Percentiles rank a stretch among this genome's conserved stretches.
phyloP scores from a whole-genome alignment of 2,113 vertebrate genomes.

The Neolamprologus longior region DNA sequence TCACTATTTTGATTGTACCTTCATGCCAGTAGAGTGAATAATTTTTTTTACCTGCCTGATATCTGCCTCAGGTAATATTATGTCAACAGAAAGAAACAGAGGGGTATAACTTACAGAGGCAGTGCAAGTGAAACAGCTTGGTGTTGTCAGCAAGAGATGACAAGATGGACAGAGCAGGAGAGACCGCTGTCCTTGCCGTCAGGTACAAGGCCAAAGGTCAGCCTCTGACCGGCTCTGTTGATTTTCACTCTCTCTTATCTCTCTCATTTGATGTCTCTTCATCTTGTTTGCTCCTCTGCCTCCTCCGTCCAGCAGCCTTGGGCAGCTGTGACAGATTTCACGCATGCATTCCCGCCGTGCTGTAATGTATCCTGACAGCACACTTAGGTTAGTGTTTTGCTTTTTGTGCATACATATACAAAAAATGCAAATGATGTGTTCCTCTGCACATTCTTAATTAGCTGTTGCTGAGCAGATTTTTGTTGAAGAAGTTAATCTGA shows the following conservation, averaged over 20 bases:
- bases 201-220: constrained; percentile 39
- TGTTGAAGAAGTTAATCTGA: constrained; percentile 5
- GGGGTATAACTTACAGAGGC: background rate
- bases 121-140: background rate
- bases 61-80: background rate
- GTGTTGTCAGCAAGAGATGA: constrained; percentile 33
- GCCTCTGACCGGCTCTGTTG: background rate
- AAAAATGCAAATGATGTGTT: constrained; percentile 20
- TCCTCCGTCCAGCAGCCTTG: constrained; percentile 30
- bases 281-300: background rate
- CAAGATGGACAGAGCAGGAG: background rate
- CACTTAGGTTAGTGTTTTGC: constrained; percentile 40
- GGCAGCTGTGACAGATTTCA: constrained; percentile 61
- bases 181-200: constrained; percentile 1
- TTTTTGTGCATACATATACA: constrained; percentile 13
- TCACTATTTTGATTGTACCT: background rate
- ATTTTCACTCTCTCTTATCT: background rate
- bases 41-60: background rate
- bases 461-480: background rate
- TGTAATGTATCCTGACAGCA: constrained; percentile 59
- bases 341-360: constrained; percentile 39
- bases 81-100: background rate
- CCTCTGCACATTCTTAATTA: constrained; percentile 18
- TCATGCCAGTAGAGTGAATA: background rate
- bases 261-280: background rate